phyloP scores from a whole-genome alignment of 2,888 invertebrate species.

The Torymus tubicola region DNA sequence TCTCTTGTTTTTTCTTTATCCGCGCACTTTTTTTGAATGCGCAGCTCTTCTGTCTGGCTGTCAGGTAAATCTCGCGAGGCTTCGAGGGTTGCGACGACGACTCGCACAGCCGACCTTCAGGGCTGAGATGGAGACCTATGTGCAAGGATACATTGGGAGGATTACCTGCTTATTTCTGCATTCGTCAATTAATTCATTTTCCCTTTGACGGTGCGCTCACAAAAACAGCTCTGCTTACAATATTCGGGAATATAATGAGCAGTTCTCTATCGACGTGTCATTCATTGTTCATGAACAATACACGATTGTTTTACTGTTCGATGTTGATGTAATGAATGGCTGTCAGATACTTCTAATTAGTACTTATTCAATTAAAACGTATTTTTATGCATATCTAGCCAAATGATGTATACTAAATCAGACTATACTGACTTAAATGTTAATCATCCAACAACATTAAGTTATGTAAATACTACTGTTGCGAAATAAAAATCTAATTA shows the following conservation, averaged over 20 bases:
- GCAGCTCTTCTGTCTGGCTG: conserved; percentile 53
- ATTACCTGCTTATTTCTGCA: conserved; percentile 58
- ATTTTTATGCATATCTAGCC: too few relatives aligned
- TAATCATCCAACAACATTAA: too few relatives aligned
- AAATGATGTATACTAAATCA: too few relatives aligned
- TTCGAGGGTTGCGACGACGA: conserved; percentile 44
- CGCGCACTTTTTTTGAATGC: conserved; percentile 28
- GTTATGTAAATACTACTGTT: too few relatives aligned
- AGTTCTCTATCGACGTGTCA: conserved; percentile 39
- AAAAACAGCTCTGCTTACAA: conserved; percentile 24
- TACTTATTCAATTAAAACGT: conserved; percentile 19
- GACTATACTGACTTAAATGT: too few relatives aligned
- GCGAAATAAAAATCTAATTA: too few relatives aligned
- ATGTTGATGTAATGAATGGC: conserved; percentile 43
- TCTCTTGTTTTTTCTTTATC: conserved; percentile 16
- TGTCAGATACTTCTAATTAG: conserved; percentile 53
- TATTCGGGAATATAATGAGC: conserved; percentile 33
- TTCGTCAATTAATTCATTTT: conserved; percentile 57
- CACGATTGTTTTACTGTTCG: conserved; percentile 9
- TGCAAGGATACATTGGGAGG: neutral
- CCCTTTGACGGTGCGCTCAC: conserved; percentile 9
- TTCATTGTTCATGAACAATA: conserved; percentile 45
- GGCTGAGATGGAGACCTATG: conserved; percentile 15
- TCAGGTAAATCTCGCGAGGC: conserved; percentile 58
- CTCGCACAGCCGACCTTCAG: conserved; percentile 48